Base-by-base conservation (phyloP, 2,888 invertebrate species). In the Dynastes tityus region DNA sequence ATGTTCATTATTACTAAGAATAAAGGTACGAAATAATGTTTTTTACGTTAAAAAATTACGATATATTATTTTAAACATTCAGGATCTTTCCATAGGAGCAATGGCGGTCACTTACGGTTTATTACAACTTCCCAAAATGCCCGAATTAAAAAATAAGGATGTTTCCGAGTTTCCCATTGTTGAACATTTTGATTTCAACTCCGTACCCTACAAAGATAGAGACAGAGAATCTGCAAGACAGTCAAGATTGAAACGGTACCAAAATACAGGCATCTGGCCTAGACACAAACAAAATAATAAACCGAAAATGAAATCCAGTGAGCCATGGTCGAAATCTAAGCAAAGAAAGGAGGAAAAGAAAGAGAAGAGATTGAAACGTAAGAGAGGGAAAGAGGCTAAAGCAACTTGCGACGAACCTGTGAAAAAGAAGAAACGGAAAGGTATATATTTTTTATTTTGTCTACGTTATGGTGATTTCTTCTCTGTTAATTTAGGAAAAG, bases 91-190 rank as follows among this genome's bases (percentile, higher is more conserved):
- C 83, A 89, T 98, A 81, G 95, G 94, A 4, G 91, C 92, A 82
- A 89, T 98, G 82, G 99, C 97, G 0, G 94, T 93, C 77, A 94
- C 96, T 71, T 99, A 97, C 88, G 98, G 98, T 0, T 91, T 99
- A 0, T 88, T 99, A 0, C 95, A 95, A 84, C 90, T 99, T 84
- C 99, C 99, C 0, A 93, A 94, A 85, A 99, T 99, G 98, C 98
- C 98, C 0, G 99, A 99, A 89, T 89, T 98, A 2, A 96, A 94
- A 86, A 93, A 93, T 55, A 89, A 89, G 80, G 91, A 92, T 27
- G 83, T 90, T 0, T 88, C 89, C 0, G 90, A 89, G 71, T 94
- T 94, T 85, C 85, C 88, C 0, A 87, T 89, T 27, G 88, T 93
- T 87, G 90, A 90, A 3, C 86, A 92, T 51, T 89, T 97, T 5